Evolutionary conservation across 2,888 invertebrate genomes (phyloP).

Genomic region (Callyntrura sp.): DNA sequence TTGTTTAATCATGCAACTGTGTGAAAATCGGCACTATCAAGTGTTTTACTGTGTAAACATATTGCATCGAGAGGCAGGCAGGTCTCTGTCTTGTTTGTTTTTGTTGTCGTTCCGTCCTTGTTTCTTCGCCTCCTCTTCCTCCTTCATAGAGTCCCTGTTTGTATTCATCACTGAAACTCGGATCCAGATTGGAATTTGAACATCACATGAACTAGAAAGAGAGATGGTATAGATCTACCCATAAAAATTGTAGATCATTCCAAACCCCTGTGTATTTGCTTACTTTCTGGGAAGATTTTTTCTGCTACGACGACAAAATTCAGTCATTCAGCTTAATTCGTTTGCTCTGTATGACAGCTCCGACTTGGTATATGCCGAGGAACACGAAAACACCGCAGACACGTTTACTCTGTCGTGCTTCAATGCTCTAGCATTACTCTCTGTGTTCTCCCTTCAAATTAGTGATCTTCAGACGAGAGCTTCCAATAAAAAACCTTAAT

Average conservation of each 20-base stretch:
- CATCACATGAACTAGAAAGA: neutral
- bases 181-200: neutral
- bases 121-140: neutral
- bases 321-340: slow-evolving; percentile 45
- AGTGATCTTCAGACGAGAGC: slow-evolving; percentile 31
- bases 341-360: neutral
- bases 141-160: slow-evolving; percentile 24
- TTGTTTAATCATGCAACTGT: slow-evolving; percentile 63
- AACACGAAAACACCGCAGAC: slow-evolving; percentile 10
- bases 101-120: slow-evolving; percentile 16
- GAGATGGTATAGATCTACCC: neutral
- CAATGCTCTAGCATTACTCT: slow-evolving; percentile 52
- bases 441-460: slow-evolving; percentile 1
- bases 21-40: slow-evolving; percentile 50
- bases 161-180: neutral
- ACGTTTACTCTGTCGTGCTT: slow-evolving; percentile 29
- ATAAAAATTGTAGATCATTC: neutral
- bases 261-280: slow-evolving; percentile 1
- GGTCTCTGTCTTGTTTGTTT: slow-evolving; percentile 44
- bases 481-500: slow-evolving; percentile 24
- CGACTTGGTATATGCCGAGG: neutral
- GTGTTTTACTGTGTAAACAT: slow-evolving; percentile 41
- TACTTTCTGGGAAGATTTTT: slow-evolving; percentile 15
- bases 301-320: slow-evolving; percentile 39
- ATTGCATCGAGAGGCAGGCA: slow-evolving; percentile 38